A percentile compares a stretch with the other conserved stretches of the same genome.
Conservation (phyloP, 2,797 vertebrate genomes). For the Psittacula echo region DNA sequence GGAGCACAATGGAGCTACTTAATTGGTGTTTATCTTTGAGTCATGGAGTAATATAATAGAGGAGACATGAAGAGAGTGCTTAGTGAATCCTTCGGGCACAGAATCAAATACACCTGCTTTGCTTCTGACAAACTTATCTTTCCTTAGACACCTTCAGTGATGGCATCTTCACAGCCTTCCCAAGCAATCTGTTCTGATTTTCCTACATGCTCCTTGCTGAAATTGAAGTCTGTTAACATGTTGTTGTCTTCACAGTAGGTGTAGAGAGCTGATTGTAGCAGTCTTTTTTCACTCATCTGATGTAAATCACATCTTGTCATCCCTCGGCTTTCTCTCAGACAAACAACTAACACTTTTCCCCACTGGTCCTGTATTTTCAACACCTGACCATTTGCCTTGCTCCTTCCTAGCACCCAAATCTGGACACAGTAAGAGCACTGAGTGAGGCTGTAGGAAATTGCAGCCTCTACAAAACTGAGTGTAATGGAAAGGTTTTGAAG, state of each 20-base stretch:
- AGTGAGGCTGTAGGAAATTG: background rate
- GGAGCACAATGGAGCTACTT: background rate
- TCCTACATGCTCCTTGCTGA: background rate
- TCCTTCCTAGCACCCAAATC: background rate
- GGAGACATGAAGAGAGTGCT: background rate
- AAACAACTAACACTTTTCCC: background rate
- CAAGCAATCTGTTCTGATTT: background rate
- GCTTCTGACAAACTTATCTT: slow-evolving; percentile 8
- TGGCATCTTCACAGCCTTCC: background rate
- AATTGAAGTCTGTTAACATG: background rate
- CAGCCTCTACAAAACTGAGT: background rate
- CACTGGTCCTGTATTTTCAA: background rate
- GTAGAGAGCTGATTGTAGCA: background rate
- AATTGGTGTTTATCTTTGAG: slow-evolving; percentile 5
- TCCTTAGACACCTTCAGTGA: background rate
- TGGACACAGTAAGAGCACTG: background rate
- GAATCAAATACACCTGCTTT: slow-evolving; percentile 34
- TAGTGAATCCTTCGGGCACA: background rate
- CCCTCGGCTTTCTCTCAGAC: background rate
- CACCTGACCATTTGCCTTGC: background rate
- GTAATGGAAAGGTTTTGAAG: background rate
- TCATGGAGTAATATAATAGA: background rate
- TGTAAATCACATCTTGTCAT: background rate
- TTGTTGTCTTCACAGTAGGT: background rate
- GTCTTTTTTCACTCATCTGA: background rate